These are phyloP conservation scores for Arizona elegans DNA, from an alignment of 2,113 vertebrate species.

Conservation along the genomic window DNA sequence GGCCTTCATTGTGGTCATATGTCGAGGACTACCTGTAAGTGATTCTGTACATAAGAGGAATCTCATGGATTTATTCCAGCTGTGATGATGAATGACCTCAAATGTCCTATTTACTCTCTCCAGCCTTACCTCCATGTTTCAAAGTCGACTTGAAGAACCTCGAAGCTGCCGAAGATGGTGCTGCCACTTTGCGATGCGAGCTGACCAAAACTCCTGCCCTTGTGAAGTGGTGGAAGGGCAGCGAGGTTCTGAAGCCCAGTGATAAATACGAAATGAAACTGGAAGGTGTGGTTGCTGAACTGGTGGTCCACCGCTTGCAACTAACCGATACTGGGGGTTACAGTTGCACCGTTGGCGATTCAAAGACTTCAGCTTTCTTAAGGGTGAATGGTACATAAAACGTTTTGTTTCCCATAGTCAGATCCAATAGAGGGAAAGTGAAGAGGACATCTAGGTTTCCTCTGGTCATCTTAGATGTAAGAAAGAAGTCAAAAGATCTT, in stretches of 20 bases:
- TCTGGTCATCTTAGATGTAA: background rate
- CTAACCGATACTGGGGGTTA: constrained; percentile 75
- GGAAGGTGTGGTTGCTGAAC: constrained; percentile 72
- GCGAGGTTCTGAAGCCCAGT: constrained; percentile 46
- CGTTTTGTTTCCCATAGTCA: background rate
- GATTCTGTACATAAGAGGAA: background rate
- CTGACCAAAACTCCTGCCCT: constrained; percentile 39
- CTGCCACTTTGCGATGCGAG: constrained; percentile 33
- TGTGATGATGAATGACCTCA: no score
- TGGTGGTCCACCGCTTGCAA: constrained; percentile 69
- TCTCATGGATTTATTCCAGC: background rate
- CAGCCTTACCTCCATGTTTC: constrained; percentile 52
- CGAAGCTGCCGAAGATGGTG: constrained; percentile 56
- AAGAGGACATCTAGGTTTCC: background rate
- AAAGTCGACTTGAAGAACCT: constrained; percentile 66
- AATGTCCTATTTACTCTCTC: background rate
- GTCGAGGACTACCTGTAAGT: background rate
- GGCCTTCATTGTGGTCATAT: background rate
- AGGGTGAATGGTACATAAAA: constrained; percentile 76
- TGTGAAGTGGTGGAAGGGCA: constrained; percentile 70
- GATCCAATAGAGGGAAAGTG: background rate
- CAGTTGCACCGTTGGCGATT: constrained; percentile 74
- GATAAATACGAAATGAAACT: constrained; percentile 77
- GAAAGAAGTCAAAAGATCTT: background rate
- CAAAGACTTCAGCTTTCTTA: constrained; percentile 71